Evolutionary conservation across 2,888 invertebrate species (phyloP).

Genomic region (Tupiocoris notatus): DNA sequence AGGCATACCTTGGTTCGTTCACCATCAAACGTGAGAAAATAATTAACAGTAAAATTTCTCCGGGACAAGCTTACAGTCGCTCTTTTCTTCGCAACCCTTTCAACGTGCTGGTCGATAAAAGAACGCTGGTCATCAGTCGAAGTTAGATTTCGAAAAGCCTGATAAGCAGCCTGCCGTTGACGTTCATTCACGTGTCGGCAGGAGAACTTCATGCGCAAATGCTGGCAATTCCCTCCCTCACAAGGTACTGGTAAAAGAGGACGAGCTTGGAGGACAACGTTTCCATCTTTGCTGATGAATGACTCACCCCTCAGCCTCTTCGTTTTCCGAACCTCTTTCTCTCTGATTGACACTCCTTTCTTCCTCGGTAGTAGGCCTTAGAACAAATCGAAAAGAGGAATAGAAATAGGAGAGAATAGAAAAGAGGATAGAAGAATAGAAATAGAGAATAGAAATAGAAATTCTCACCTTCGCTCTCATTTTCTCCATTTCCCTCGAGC

Average conservation of each 20-base stretch:
- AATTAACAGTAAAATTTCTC: not conserved
- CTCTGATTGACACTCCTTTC: not conserved
- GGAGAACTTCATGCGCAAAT: too few relatives aligned
- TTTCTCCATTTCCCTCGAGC: constrained; percentile 3
- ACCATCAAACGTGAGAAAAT: not conserved
- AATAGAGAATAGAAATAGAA: too few relatives aligned
- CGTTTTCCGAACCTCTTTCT: not conserved
- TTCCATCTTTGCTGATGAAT: not conserved
- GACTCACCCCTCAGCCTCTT: constrained; percentile 19
- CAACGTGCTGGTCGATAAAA: constrained; percentile 12
- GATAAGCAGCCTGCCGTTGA: constrained; percentile 9
- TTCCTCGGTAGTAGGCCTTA: constrained; percentile 19
- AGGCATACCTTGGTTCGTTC: too few relatives aligned
- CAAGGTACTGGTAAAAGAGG: too few relatives aligned
- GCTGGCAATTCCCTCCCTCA: too few relatives aligned
- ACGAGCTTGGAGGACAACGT: too few relatives aligned
- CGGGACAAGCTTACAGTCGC: too few relatives aligned
- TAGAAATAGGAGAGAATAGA: too few relatives aligned
- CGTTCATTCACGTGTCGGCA: constrained; percentile 1
- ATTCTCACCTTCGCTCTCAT: too few relatives aligned
- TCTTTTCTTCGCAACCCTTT: constrained; percentile 10
- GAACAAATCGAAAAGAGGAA: too few relatives aligned
- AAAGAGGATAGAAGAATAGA: too few relatives aligned
- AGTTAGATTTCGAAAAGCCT: constrained; percentile 5
- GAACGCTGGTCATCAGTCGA: constrained; percentile 22